Percentiles rank a stretch among this genome's conserved stretches.
These are phyloP conservation scores for Alethe castanea DNA, from an alignment of 2,113 vertebrate species.

Conservation along the genomic window DNA sequence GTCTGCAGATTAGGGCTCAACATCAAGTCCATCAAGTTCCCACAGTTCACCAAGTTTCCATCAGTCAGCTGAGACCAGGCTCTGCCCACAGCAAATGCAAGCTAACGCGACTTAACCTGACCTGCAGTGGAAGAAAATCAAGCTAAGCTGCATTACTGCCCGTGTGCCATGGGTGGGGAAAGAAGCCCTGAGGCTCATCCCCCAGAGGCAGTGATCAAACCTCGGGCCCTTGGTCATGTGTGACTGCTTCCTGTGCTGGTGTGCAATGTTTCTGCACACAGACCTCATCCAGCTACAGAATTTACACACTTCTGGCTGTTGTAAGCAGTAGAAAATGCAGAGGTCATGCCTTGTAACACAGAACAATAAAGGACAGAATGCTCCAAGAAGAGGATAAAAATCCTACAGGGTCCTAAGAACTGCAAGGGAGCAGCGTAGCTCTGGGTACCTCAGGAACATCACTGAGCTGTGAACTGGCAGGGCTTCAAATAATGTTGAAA, in stretches of 20 bases:
- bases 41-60: conserved; percentile 22
- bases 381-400: neutral
- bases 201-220: neutral
- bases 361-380: neutral
- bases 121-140: neutral
- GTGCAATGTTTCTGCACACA: neutral
- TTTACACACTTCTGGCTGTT: neutral
- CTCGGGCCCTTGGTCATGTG: neutral
- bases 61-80: conserved; percentile 23
- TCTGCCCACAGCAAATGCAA: neutral
- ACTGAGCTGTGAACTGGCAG: neutral
- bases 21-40: neutral
- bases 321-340: neutral
- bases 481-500: neutral
- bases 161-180: neutral
- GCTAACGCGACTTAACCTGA: neutral
- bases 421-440: neutral
- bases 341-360: neutral
- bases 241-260: neutral
- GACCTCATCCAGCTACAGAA: neutral
- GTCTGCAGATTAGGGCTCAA: neutral
- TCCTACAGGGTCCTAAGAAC: neutral
- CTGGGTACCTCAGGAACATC: neutral
- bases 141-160: neutral
- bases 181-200: neutral